Percentiles rank a stretch among this genome's conserved stretches.
phyloP scores from a whole-genome alignment of 2,113 vertebrate species.

The Pontoporia blainvillei region DNA sequence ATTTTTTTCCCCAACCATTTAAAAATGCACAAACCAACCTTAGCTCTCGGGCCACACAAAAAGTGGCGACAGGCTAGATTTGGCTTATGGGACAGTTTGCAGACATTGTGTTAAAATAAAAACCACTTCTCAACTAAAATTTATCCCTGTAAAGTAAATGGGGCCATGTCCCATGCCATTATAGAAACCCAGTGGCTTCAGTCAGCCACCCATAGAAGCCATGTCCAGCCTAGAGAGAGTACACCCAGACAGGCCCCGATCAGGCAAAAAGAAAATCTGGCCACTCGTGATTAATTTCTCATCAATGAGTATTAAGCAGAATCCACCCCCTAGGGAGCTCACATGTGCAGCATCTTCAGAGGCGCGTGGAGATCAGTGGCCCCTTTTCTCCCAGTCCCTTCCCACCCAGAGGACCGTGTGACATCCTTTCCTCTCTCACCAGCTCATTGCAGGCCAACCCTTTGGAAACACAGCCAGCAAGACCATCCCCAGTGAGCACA shows the following conservation, averaged over 20 bases:
- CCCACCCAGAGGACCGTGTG: fast-evolving
- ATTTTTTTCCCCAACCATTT: background rate
- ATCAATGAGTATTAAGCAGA: background rate
- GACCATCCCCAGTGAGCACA: conserved; percentile 90
- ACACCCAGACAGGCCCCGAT: background rate
- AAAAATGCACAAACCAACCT: background rate
- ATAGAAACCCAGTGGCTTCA: background rate
- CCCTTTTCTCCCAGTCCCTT: background rate
- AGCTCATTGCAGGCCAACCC: conserved; percentile 93
- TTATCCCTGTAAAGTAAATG: background rate
- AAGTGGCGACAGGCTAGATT: fast-evolving
- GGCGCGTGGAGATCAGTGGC: background rate
- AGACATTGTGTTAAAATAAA: background rate
- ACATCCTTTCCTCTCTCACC: conserved; percentile 27
- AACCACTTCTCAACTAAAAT: no score
- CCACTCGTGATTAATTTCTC: background rate
- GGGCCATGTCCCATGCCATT: background rate
- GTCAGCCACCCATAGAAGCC: background rate
- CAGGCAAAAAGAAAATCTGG: background rate
- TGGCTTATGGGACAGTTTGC: background rate
- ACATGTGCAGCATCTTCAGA: fast-evolving
- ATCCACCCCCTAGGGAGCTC: fast-evolving
- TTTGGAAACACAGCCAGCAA: conserved; percentile 95
- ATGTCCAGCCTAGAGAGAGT: no score
- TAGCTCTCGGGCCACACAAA: background rate